Evolutionary conservation across 23 tunicate species (phyloP), one percentile per base, ranked within the genome.

Genomic region (Halocynthia roretzi): DNA sequence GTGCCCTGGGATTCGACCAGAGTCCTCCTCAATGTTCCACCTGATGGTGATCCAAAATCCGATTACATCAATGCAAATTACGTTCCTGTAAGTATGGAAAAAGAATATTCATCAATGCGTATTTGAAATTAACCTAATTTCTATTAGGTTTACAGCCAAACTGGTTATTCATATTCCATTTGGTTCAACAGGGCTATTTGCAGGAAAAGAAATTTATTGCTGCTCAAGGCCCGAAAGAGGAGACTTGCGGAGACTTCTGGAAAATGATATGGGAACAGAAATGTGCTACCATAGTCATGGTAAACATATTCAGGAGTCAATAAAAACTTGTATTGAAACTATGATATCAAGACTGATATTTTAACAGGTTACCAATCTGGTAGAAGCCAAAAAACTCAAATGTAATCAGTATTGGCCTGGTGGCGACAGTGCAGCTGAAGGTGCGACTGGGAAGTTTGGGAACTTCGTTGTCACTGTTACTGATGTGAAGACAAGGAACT

Each of bases 221-320:
- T 10, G 80, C 84, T 44, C 96, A 89, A 70, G 96, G 96, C 22
- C 96, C 96, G 10, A 89, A 89, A 53, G 87, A 83, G 22, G 85
- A 84, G 56, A 89, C 96, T 7, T 79, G 82, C 61, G 67, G 50
- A 0, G 88, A 89, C 68, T 89, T 89, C 58, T 89, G 96, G 96
- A 76, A 84, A 80, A 89, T 89, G 96, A 69, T 89, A 52, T 89
- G 96, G 96, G 96, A 89, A 21, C 96, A 89, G 63, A 83, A 84
- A 31, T 80, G 75, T 8, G 54, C 75, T 8, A 80, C 81, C 8
- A 89, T 89, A 51, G 82, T 89, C 54, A 89, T 89, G 96, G 96
- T 89, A 54, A 77, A 70, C 6, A 53, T 9, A 10, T 31, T 31
- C 1, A 31, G 44, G 44, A 31, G 4, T 31, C 44, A 0, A 31